Evolutionary conservation across 2,888 invertebrate genomes (phyloP).

Genomic region (Norana najaformis): DNA sequence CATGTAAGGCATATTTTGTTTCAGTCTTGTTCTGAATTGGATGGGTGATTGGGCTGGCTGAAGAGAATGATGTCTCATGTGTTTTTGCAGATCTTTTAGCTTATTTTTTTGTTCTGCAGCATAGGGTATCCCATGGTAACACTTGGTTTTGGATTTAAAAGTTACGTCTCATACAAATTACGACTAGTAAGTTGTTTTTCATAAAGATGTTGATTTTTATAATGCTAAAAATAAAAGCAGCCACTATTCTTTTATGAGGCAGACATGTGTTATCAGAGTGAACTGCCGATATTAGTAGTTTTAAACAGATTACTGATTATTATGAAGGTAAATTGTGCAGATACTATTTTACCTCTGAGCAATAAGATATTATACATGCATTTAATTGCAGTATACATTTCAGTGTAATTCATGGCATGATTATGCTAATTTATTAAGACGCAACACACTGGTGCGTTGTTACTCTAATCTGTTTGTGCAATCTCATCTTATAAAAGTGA

Average conservation of each 20-base stretch:
- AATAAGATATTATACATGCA: background rate
- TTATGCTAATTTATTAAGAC: background rate
- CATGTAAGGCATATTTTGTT: background rate
- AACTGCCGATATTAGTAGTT: background rate
- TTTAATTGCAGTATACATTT: background rate
- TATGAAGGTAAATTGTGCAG: too few species aligned
- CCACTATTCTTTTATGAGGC: background rate
- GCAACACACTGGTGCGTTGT: background rate
- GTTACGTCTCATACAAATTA: conserved; percentile 86
- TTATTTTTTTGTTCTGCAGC: conserved; percentile 63
- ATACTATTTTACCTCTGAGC: background rate
- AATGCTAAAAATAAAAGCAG: background rate
- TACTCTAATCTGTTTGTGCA: background rate
- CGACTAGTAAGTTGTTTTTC: conserved; percentile 68
- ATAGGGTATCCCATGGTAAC: conserved; percentile 93
- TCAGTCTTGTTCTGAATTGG: background rate
- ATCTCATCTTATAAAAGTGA: background rate
- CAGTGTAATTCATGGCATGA: background rate
- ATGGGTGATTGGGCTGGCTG: background rate
- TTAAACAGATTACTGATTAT: background rate
- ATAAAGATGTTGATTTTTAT: background rate
- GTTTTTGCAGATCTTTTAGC: background rate
- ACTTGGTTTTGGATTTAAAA: conserved; percentile 92
- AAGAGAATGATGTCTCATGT: background rate
- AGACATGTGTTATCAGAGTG: background rate